These are phyloP conservation scores for Glossophaga mutica DNA, from an alignment of 2,797 vertebrate genomes.

Conservation along the genomic window DNA sequence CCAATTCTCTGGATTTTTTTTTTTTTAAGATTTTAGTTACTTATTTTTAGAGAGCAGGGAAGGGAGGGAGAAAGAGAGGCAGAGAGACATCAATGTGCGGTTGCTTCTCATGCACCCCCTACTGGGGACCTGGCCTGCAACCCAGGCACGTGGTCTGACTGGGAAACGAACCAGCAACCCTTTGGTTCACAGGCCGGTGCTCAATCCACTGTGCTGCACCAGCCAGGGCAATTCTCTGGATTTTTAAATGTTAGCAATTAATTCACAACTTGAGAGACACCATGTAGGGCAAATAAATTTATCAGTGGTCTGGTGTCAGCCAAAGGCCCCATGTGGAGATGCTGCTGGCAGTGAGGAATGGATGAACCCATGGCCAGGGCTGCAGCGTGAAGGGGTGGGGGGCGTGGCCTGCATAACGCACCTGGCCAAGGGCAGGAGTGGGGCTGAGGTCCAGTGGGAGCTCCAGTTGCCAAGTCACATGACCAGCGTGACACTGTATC, in stretches of 20 bases:
- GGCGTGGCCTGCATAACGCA: neutral
- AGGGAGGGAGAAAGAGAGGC: no score
- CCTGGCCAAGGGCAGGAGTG: neutral
- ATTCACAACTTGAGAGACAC: neutral
- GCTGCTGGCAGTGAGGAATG: neutral
- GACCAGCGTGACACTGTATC: neutral
- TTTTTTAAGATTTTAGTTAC: no score
- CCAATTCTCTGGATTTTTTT: neutral
- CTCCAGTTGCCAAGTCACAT: neutral
- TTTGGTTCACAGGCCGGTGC: no score
- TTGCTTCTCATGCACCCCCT: no score
- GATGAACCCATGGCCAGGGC: rapidly evolving
- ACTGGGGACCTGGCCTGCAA: no score
- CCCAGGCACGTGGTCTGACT: no score
- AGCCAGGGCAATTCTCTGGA: neutral
- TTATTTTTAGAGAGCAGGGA: no score
- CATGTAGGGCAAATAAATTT: neutral
- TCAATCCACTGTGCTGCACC: no score
- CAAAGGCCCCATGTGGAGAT: neutral
- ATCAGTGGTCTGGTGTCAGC: neutral
- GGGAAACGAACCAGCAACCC: no score
- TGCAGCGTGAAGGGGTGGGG: rapidly evolving
- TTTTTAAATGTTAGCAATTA: neutral
- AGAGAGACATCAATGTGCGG: no score
- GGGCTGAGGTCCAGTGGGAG: neutral